Evolutionary conservation across 2,113 vertebrate genomes (phyloP).

Genomic region (Chionodraco myersi): DNA sequence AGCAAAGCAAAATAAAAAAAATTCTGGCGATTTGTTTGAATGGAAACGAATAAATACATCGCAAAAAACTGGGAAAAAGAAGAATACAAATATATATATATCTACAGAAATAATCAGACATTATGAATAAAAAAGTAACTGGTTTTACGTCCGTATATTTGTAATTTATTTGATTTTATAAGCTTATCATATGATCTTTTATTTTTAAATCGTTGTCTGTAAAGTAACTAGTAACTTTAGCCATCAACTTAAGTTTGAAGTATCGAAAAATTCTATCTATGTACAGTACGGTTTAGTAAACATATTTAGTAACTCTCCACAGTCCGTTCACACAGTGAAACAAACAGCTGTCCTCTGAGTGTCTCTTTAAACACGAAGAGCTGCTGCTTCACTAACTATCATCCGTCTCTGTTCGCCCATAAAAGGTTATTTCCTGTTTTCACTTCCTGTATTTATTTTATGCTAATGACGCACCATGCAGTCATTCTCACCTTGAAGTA

Average conservation of each 20-base stretch:
- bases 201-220: background rate
- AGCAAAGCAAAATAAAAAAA: too few relatives aligned
- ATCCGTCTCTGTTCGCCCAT: background rate
- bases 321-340: background rate
- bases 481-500: background rate
- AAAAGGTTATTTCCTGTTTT: constrained; percentile 22
- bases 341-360: background rate
- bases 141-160: background rate
- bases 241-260: background rate
- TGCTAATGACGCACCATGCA: background rate
- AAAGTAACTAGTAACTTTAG: background rate
- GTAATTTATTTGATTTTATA: background rate
- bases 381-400: background rate
- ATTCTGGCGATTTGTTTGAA: too few relatives aligned
- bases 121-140: background rate
- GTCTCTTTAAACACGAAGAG: background rate
- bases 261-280: background rate
- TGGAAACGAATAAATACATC: too few relatives aligned
- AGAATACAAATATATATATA: too few relatives aligned
- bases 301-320: background rate
- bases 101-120: too few relatives aligned
- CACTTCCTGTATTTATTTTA: constrained; percentile 11
- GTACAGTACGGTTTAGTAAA: background rate
- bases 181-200: background rate
- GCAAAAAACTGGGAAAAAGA: too few relatives aligned